Base-by-base conservation (phyloP, 2,888 invertebrate genomes). In the Diabrotica balteata region DNA sequence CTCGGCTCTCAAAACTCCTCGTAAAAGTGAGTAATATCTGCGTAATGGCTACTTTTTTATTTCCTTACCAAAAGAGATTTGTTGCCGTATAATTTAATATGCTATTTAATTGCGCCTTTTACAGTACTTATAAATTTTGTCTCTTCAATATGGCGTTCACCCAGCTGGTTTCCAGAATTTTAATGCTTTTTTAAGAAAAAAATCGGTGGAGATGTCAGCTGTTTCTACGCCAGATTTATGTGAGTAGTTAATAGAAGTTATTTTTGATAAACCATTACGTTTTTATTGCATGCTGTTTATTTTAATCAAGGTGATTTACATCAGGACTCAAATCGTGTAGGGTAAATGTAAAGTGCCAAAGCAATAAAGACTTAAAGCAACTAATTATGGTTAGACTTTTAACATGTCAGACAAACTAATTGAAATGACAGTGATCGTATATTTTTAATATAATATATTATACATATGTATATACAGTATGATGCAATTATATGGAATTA, bases 91-190 rank as follows among this genome's bases (percentile, higher is more conserved):
- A 70, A 72, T 75, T 74, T 77, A 72, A 74, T 76, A 69, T 70
- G 65, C 59, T 71, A 65, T 67, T 75, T 75, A 77, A 77, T 77
- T 74, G 72, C 73, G 44, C 63, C 55, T 73, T 76, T 77, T 71
- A 77, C 74, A 66, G 69, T 69, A 62, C 65, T 55, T 74, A 75
- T 77, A 77, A 77, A 76, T 77, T 75, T 74, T 69, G 58, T 63
- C 59, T 59, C 59, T 50, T 62, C 73, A 70, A 75, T 76, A 75
- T 72, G 73, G 71, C 45, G 55, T 44, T 45, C 55, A 17, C 66
- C 67, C 75, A 73, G 73, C 72, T 74, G 73, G 68, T 67, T 63
- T 72, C 61, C 60, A 42, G 49, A 46, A 55, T 62, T 47, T 47
- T 47, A 62, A 62, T 55, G 49, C 11, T 54, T 47, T 62, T 54